Evolutionary conservation across 2,797 vertebrate genomes (phyloP), one percentile per base, ranked within the genome.

Genomic region (Lycodopsis pacificus): DNA sequence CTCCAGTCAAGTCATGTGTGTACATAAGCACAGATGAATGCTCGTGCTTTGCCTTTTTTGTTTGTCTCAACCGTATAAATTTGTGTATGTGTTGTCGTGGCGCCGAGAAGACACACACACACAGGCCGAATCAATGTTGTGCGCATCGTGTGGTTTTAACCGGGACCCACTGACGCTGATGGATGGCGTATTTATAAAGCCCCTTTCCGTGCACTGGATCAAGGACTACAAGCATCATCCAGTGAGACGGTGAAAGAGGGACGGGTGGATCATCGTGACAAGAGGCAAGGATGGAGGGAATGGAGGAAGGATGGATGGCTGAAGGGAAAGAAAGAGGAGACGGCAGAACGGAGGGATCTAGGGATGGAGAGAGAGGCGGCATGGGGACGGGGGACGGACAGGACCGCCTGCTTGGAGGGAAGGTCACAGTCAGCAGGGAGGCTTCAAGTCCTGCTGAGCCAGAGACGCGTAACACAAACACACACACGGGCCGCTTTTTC

Each of bases 141-240:
- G 68, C 7, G 6, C 76, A 75, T 86, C 80, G 30, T 71, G 62
- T 57, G 76, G 81, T 79, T 84, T 88, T 61, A 83, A 82, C 82
- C 8, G 71, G 66, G 77, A 66, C 13, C 54, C 19, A 66, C 65
- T 13, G 13, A 19, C 22, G 2, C 73, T 92, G 92, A 92, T 90
- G 83, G 89, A 94, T 90, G 87, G 77, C 51, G 72, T 89, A 46
- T 90, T 92, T 77, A 90, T 89, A 83, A 87, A 91, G 86, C 76
- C 70, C 54, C 58, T 65, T 65, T 79, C 75, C 13, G 11, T 9
- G 54, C 78, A 71, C 65, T 64, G 83, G 88, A 91, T 92, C 83
- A 88, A 90, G 90, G 81, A 76, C 80, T 73, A 53, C 34, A 15
- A 73, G 89, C 78, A 44, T 87, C 81, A 88, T 82, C 83, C 82